Conservation (phyloP, 2,113 vertebrate genomes). For the Rhinolophus sinicus region DNA sequence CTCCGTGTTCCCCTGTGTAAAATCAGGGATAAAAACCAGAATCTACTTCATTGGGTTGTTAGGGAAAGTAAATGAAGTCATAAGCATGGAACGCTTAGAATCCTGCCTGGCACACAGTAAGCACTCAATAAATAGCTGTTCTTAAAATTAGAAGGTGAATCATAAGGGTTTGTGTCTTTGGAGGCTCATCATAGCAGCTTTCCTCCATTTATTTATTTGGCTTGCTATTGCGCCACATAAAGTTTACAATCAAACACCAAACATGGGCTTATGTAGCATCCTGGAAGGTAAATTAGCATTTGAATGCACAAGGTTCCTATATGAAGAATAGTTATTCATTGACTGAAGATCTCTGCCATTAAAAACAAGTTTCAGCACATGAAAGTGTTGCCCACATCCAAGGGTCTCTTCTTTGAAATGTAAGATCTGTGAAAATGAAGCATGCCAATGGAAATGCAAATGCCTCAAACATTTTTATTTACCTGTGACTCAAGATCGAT, state of each 20-base stretch:
- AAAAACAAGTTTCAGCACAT: not conserved
- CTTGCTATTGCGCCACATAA: not conserved
- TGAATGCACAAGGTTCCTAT: not conserved
- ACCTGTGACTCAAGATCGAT: not conserved
- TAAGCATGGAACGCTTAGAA: not conserved
- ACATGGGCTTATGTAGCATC: not conserved
- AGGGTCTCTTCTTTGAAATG: not conserved
- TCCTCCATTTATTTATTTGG: not conserved
- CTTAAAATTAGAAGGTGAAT: not conserved
- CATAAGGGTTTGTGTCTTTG: not conserved
- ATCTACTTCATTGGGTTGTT: not conserved
- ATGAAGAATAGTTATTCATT: not conserved
- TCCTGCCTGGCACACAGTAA: not conserved
- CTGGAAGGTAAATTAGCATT: not conserved
- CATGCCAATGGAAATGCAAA: not conserved
- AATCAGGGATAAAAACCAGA: not conserved
- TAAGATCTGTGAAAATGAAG: not conserved
- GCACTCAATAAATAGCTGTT: not conserved
- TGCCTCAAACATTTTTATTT: not conserved
- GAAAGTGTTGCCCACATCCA: not conserved
- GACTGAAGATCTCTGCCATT: conserved; percentile 23
- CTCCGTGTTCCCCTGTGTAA: not conserved
- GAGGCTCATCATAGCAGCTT: not conserved
- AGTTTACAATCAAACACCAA: not conserved
- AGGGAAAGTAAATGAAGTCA: not conserved